Percentiles rank a stretch among this genome's conserved stretches.
Conservation (phyloP, 2,888 invertebrate species). For the Plagiodera versicolora region DNA sequence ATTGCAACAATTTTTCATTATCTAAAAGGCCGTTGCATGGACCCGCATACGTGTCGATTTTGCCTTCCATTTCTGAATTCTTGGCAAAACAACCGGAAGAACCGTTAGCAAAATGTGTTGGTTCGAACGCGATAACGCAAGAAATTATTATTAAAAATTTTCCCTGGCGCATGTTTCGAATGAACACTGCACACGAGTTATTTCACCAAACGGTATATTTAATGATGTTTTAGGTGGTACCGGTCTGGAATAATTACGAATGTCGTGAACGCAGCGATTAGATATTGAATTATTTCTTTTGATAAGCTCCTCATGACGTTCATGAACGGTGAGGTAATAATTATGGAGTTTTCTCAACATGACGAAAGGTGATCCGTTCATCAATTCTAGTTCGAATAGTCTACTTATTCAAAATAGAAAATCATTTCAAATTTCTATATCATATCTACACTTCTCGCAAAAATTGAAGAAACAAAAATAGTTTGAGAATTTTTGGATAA, state of each 20-base stretch:
- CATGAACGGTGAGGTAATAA: not conserved
- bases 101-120: conserved; percentile 42
- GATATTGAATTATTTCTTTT: not conserved
- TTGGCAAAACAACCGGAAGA: conserved; percentile 37
- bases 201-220: not conserved
- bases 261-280: not conserved
- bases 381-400: no score
- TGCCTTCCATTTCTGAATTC: conserved; percentile 38
- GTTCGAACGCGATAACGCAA: conserved; percentile 38
- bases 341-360: no score
- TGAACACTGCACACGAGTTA: conserved; percentile 1
- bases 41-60: not conserved
- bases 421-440: no score
- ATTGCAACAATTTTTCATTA: not conserved
- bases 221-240: not conserved
- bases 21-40: not conserved
- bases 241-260: not conserved
- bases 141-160: conserved; percentile 34
- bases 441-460: no score
- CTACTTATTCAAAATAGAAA: no score
- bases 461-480: no score
- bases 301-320: not conserved
- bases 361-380: no score
- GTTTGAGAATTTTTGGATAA: no score
- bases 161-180: not conserved